Base-by-base conservation (phyloP, 2,888 invertebrate species). In the Calliopum simillimum region DNA sequence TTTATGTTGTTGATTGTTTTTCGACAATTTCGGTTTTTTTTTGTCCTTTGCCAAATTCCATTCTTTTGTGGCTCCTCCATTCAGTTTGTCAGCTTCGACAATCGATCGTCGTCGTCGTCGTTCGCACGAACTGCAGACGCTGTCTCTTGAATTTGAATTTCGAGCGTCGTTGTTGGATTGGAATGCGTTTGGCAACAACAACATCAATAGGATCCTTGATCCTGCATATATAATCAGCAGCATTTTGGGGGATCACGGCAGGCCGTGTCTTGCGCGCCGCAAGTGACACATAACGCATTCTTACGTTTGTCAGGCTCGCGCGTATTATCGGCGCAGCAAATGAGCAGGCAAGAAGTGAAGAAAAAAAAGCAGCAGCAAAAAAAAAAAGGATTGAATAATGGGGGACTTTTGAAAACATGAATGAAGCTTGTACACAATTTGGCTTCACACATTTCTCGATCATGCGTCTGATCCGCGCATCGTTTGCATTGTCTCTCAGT, bases 341-440 rank as follows among this genome's bases (percentile, higher is more conserved):
- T 76, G 73, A 80, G 78, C 80, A 75, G 76, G 75, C 77, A 70
- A 74, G 68, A 71, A 44, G 44, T 2, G 1, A 44, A 44, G 4
- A 41, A 41, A 2, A 62, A 44, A 62, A 41, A 19, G 46, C n/a
- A n/a, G n/a, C n/a, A n/a, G 21, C 6, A 19, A n/a, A 44, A 1
- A 33, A 59, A 46, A 67, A 21, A 47, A 33, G 16, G 41, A 21
- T 2, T 25, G 16, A 79, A 79, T 78, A 79, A 78, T 79, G 41
- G 53, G 51, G 64, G 51, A 41, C 19, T 33, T 46, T 6, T 43
- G 78, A 79, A 82, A 82, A 82, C 83, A 83, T 83, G 81, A 83
- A 83, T 83, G 82, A 83, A 83, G 81, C 80, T 79, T 80, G 80
- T 78, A 68, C 68, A 68, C 66, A 71, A 73, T 81, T 82, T 82